Evolutionary conservation across 2,113 vertebrate genomes (phyloP), one percentile per base, ranked within the genome.

Genomic region (Halichoeres trimaculatus): DNA sequence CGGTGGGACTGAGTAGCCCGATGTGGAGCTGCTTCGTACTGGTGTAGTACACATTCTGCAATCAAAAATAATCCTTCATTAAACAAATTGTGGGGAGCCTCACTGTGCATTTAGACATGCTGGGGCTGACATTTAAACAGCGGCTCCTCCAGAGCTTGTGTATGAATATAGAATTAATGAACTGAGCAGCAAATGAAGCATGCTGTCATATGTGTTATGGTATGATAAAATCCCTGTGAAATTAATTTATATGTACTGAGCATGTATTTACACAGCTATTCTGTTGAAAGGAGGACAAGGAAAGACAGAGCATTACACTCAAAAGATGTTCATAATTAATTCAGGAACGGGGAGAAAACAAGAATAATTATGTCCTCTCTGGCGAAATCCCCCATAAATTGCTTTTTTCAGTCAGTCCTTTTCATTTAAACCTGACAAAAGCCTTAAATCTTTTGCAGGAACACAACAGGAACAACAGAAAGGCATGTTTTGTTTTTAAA

Each of bases 21-120:
- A 99, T 90, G 0, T 95, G 95, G 58, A 99, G 90, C 93, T 95
- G 95, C 93, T 98, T 96, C 38, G 92, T 93, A 86, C 95, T 96
- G 13, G 95, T 98, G 93, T 99, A 99, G 94, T 98, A 99, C 87
- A 98, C 95, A 19, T 96, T 98, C 98, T 99, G 94, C 68, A 95
- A 94, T 13, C 76, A 60, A 92, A 20, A 73, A 90, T 84, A 60
- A 87, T 41, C 59, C 38, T 2, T 23, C 53, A 17, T 2, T 70
- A 20, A 79, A 66, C 55, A 63, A 45, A 23, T 10, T 40, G 26
- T 16, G 20, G 9, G 19, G 10, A 10, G 12, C 50, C 10, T 10
- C 1, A 14, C 34, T 26, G 34, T 62, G n/a, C 1, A 8, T 24
- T 51, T 17, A 67, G 35, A 43, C 20, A 41, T 16, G 13, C 40